Evolutionary conservation across 2,888 invertebrate genomes (phyloP).

Genomic region (Rotaria socialis): DNA sequence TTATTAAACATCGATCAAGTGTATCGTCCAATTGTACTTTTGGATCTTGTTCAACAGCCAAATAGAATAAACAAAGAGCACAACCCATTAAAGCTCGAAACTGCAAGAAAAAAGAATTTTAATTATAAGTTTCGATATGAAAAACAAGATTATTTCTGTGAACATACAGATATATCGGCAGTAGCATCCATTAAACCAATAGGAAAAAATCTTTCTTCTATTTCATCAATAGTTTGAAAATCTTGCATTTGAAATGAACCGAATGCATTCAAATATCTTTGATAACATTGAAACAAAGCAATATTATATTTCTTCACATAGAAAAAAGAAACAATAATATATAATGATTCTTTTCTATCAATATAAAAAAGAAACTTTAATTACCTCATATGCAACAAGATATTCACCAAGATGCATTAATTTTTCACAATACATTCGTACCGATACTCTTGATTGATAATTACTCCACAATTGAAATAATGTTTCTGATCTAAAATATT

Average conservation of each 20-base stretch:
- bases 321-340: not conserved
- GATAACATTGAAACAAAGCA: slow-evolving; percentile 58
- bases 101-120: slow-evolving; percentile 50
- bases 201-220: slow-evolving; percentile 54
- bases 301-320: slow-evolving; percentile 54
- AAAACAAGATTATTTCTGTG: not conserved
- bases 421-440: slow-evolving; percentile 53
- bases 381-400: slow-evolving; percentile 54
- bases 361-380: too few species aligned
- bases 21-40: slow-evolving; percentile 56
- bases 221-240: slow-evolving; percentile 53
- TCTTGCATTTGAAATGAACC: slow-evolving; percentile 54
- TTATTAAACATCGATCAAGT: slow-evolving; percentile 52
- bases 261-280: slow-evolving; percentile 55
- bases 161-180: slow-evolving; percentile 54
- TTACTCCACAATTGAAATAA: slow-evolving; percentile 59
- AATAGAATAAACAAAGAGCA: slow-evolving; percentile 56
- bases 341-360: not conserved
- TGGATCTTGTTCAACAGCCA: slow-evolving; percentile 53
- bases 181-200: slow-evolving; percentile 54
- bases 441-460: slow-evolving; percentile 55
- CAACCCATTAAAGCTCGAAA: slow-evolving; percentile 59
- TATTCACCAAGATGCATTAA: slow-evolving; percentile 57
- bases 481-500: slow-evolving; percentile 52
- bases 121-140: not conserved